Evolutionary conservation across 2,888 invertebrate genomes (phyloP), one percentile per base, ranked within the genome.

Genomic region (Heliconius ethilla): DNA sequence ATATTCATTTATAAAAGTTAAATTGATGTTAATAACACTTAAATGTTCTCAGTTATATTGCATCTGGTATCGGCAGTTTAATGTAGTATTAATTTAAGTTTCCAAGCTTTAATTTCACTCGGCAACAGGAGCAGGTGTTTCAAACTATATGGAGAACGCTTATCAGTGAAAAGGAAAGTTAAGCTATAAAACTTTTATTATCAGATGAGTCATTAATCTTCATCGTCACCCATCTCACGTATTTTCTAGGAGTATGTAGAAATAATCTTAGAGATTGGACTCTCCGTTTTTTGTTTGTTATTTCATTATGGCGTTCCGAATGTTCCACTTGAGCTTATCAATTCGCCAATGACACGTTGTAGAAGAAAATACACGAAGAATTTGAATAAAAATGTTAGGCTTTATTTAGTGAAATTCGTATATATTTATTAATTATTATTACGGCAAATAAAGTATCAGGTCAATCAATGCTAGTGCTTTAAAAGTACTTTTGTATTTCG

Each of bases 161-260:
- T 59, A 55, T 72, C 72, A 72, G n/a, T 59, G 33, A n/a, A 37
- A 72, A 55, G 70, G 51, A 55, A n/a, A 69, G 40, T 69, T 69
- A 40, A 7, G 33, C 55, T 37, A 72, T 72, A 59, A 72, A 59
- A 59, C 15, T 69, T 69, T 45, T 69, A 63, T 27, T 69, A 69
- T 45, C 40, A n/a, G 18, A 29, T 67, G 13, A n/a, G 37, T 40
- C 13, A 25, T 69, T 25, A 40, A 11, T 25, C n/a, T 67, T 67
- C 33, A 37, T 67, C 62, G 25, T 62, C 25, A 62, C 25, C n/a
- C n/a, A 59, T 62, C 62, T 62, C 25, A 5, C 25, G 62, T 62
- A 2, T 25, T 25, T 62, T 62, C 25, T n/a, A 27, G 25, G 25
- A 13, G 2, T 25, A 62, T 10, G 11, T 25, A 62, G 25, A 25